Evolutionary conservation across 2,888 invertebrate genomes (phyloP).

Genomic region (Pterobdella sp.): DNA sequence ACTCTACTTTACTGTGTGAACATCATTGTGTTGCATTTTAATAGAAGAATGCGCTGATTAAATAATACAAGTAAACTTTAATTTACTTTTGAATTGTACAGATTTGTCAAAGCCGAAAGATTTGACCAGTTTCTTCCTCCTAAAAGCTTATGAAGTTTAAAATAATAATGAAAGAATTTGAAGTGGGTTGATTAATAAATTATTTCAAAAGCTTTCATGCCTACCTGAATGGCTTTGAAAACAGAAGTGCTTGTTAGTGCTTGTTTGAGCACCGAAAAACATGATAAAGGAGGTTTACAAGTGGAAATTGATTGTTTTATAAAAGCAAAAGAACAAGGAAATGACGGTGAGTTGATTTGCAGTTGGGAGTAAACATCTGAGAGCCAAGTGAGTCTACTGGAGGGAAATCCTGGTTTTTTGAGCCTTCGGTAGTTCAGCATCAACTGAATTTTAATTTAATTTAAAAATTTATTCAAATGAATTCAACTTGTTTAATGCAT

Average conservation of each 20-base stretch:
- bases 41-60: no score
- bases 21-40: not conserved
- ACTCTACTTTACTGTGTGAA: not conserved
- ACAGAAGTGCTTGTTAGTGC: constrained; percentile 11
- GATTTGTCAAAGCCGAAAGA: not conserved
- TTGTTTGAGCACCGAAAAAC: not conserved
- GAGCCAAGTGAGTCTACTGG: constrained; percentile 12
- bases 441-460: constrained; percentile 6
- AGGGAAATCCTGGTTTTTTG: not conserved
- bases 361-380: constrained; percentile 15
- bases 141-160: no score
- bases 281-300: not conserved
- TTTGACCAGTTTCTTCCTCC: constrained; percentile 29
- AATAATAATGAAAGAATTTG: not conserved
- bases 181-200: not conserved
- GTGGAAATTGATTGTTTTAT: not conserved
- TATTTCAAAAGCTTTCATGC: not conserved
- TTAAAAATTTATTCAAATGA: not conserved
- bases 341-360: not conserved
- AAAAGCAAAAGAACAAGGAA: not conserved
- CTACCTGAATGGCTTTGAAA: constrained; percentile 21
- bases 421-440: not conserved
- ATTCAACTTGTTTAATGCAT: not conserved
- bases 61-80: no score
- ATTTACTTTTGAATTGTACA: constrained; percentile 18